Base-by-base conservation (phyloP, 2,888 invertebrate genomes). In the Choristoneura rosaceana region DNA sequence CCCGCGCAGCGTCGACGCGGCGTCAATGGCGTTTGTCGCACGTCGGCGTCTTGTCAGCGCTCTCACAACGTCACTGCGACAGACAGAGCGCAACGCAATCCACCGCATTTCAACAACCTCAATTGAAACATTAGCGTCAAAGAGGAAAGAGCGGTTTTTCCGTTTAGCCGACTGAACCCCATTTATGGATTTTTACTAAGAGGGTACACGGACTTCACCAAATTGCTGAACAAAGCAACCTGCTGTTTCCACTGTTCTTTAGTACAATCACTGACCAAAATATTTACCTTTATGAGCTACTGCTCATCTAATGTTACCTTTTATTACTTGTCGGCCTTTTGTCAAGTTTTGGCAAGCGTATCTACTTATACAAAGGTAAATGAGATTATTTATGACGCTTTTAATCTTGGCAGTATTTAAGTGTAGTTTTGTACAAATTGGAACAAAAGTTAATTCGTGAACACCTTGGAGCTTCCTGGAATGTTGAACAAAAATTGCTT, bases 221-320 rank as follows among this genome's bases (percentile, higher is more conserved):
- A 74, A 71, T 45, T 55, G 4, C 17, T 59, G 25, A 62, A 68
- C 60, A 75, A 74, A 75, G 73, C 76, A 70, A 76, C 82, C 82
- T 76, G 76, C 76, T 68, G 82, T 41, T 43, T 62, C 43, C 70
- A 78, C 70, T 76, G 71, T 76, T 60, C 41, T 55, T 25, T 2
- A 33, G 66, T 65, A 88, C 87, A 89, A 89, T 82, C 70, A 75
- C 65, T 73, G 77, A 87, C 91, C 91, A 90, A 90, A 91, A 90
- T 90, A 91, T 91, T 90, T 88, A 91, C 89, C 80, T 83, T 81
- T 78, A 82, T 76, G 74, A 76, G 64, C 71, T 66, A 76, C 77
- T 76, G 78, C 76, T 75, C 74, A 73, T 70, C 73, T 73, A 69
- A 55, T 74, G 83, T 73, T 55, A 55, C 63, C 64, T 52, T 66